Percentiles rank a stretch among this genome's conserved stretches.
These are phyloP conservation scores for Corythaeola cristata DNA, from an alignment of 2,113 vertebrate species.

Conservation along the genomic window DNA sequence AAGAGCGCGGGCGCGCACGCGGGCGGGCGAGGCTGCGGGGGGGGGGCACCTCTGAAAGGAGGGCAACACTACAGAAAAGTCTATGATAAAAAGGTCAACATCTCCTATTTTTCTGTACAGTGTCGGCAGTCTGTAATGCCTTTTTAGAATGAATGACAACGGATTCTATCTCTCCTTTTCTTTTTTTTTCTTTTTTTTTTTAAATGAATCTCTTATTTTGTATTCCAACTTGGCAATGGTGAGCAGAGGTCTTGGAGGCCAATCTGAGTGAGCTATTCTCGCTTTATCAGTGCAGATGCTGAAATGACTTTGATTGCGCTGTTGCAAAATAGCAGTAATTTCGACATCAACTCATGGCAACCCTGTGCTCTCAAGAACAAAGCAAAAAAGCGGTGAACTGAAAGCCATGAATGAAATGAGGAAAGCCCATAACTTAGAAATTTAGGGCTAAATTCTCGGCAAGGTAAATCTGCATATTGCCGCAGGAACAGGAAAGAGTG, in stretches of 20 bases:
- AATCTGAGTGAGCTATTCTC: constrained; percentile 87
- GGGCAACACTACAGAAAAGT: constrained; percentile 74
- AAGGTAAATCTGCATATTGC: neutral
- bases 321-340: constrained; percentile 82
- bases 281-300: constrained; percentile 81
- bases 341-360: constrained; percentile 75
- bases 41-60: constrained; percentile 78
- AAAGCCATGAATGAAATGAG: constrained; percentile 42
- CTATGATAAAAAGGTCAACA: constrained; percentile 93
- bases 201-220: constrained; percentile 86
- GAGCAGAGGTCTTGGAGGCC: constrained; percentile 76
- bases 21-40: constrained; percentile 18
- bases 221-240: constrained; percentile 87
- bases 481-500: neutral
- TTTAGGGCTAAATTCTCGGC: neutral
- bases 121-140: constrained; percentile 85
- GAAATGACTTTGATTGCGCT: constrained; percentile 85
- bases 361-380: constrained; percentile 70
- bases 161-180: constrained; percentile 72
- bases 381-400: constrained; percentile 45
- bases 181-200: constrained; percentile 69
- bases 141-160: constrained; percentile 89
- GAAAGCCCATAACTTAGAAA: neutral
- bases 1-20: constrained; percentile 72
- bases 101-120: constrained; percentile 87